Base-by-base conservation (phyloP, 2,888 invertebrate genomes). In the Plebejus argus region DNA sequence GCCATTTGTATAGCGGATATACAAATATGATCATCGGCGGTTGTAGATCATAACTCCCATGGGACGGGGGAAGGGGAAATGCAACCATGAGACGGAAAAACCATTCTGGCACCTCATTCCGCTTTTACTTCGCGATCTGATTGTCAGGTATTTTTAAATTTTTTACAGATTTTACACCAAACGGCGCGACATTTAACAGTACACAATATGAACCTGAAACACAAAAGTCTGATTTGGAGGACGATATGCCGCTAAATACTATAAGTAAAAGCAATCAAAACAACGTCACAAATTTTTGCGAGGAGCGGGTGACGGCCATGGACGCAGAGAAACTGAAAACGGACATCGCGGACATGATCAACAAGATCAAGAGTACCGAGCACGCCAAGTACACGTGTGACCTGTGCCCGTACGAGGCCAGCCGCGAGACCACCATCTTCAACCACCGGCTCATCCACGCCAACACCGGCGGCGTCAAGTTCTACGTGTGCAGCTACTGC, bases 401-500 rank as follows among this genome's bases (percentile, higher is more conserved):
- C 53, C 53, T 49, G 28, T 74, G 74, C 28, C 74, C 74, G 3
- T 74, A 74, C 18, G 74, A 74, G 74, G 74, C 74, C n/a, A 74
- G 33, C 53, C 20, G 74, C n/a, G 74, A 74, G 28, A 53, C 28
- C 18, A 74, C 74, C 15, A 74, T 74, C 23, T 53, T 28, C 53
- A 74, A 74, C 53, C 74, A 74, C 28, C 20, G 74, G 8, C 53
- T 74, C 23, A 74, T 74, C 49, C 74, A 74, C 49, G 18, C 28
- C 28, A 74, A 74, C 74, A 8, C 45, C 1, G 28, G 74, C 18
- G 74, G 53, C 7, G 28, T 74, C 53, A 74, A 74, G 74, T 74
- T 74, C 28, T 74, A 74, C 10, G 74, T 74, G 74, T 74, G 74
- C 28, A 74, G 74, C 74, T 74, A 33, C 74, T 74, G 74, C 39